A percentile compares a stretch with the other conserved stretches of the same genome.
Conservation (phyloP, 2,888 invertebrate species). For the Lasioglossum figueresi region DNA sequence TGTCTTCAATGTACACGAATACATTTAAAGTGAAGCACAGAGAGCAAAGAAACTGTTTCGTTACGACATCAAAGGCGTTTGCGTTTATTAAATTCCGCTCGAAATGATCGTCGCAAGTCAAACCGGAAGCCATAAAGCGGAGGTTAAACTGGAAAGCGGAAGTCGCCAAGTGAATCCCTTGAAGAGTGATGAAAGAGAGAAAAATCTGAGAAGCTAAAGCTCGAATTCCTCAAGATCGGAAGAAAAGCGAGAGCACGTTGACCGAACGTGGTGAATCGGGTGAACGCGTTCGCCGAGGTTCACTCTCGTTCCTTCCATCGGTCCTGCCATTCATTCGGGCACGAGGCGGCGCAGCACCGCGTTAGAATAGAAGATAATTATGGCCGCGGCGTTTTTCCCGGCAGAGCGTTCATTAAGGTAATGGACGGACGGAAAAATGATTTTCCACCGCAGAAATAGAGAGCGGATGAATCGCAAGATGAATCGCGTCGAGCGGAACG, state of each 20-base stretch:
- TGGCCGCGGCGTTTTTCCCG: constrained; percentile 10
- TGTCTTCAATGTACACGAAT: not conserved
- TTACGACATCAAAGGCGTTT: not conserved
- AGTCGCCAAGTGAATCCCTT: not conserved
- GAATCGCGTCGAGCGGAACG: constrained; percentile 28
- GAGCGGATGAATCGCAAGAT: constrained; percentile 38
- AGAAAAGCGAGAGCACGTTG: constrained; percentile 10
- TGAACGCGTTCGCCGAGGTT: constrained; percentile 28
- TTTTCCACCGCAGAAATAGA: constrained; percentile 53
- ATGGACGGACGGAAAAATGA: constrained; percentile 69
- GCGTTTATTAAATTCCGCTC: constrained; percentile 2
- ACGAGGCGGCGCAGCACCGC: not conserved
- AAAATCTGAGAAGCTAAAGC: not conserved
- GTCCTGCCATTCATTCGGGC: constrained; percentile 27
- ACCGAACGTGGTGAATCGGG: constrained; percentile 35
- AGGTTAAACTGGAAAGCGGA: not conserved
- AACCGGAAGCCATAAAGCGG: not conserved
- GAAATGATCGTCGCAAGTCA: not conserved
- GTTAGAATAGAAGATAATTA: constrained; percentile 43
- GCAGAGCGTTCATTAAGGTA: constrained; percentile 74
- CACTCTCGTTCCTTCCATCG: constrained; percentile 9
- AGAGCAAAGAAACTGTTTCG: not conserved
- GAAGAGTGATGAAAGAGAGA: not conserved
- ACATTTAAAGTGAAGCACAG: not conserved
- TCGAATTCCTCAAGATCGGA: not conserved